Percentiles rank a stretch among this genome's conserved stretches.
Conservation (phyloP, 2,113 vertebrate species). For the Cryptotis parvus region DNA sequence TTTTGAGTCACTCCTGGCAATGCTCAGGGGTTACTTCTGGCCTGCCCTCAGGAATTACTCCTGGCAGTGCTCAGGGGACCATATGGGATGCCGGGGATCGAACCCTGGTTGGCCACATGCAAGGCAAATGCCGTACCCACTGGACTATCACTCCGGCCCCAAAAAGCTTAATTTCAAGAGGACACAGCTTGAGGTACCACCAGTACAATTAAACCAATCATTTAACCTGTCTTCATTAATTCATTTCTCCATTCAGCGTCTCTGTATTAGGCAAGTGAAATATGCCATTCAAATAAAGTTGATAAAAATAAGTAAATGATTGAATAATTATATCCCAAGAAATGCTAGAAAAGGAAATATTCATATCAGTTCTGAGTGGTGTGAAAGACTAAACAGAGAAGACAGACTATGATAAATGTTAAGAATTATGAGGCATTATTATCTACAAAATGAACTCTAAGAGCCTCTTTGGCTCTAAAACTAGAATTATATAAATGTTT, state of each 20-base stretch:
- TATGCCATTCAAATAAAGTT: neutral
- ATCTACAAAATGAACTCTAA: neutral
- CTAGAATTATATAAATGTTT: neutral
- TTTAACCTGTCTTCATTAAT: slow-evolving; percentile 36
- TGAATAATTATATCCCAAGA: neutral
- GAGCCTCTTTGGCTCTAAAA: neutral
- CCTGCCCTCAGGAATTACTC: no score
- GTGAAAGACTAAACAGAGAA: neutral
- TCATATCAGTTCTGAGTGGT: neutral
- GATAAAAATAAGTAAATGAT: neutral
- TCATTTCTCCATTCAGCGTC: neutral
- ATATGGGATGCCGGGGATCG: no score
- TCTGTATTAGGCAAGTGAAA: neutral
- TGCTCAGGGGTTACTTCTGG: no score
- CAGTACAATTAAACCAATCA: neutral
- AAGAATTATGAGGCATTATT: neutral
- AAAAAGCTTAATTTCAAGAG: neutral
- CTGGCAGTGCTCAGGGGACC: no score
- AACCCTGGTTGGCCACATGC: no score
- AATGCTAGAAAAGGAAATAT: neutral
- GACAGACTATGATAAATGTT: neutral
- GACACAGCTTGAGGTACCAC: neutral
- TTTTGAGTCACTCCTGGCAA: no score
- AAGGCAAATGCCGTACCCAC: no score
- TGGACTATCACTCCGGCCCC: no score